phyloP scores from a whole-genome alignment of 1,140 invertebrate genomes.

The Pissodes strobi region DNA sequence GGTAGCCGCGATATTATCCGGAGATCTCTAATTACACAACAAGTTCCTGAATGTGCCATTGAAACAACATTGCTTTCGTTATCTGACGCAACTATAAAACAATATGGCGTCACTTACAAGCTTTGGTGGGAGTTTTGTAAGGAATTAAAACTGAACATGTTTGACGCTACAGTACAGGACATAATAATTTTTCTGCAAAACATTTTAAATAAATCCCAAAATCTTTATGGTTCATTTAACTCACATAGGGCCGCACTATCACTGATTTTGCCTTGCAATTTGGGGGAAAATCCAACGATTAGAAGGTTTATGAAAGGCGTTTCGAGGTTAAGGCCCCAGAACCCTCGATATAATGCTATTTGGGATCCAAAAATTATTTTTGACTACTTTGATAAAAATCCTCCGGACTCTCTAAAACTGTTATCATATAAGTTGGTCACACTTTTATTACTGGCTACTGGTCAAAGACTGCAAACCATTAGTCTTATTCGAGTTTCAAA shows the following conservation, averaged over 20 bases:
- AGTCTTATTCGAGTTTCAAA: too few species aligned
- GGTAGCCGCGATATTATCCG: too few species aligned
- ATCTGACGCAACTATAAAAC: not conserved
- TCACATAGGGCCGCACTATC: not conserved
- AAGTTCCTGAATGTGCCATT: too few species aligned
- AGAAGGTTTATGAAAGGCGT: slow-evolving; percentile 5
- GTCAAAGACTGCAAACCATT: too few species aligned
- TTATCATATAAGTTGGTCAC: too few species aligned
- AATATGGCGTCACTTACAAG: slow-evolving; percentile 1
- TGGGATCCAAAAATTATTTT: too few species aligned
- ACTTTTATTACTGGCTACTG: too few species aligned
- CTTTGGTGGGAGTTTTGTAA: not conserved
- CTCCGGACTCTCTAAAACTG: too few species aligned
- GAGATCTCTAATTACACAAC: too few species aligned
- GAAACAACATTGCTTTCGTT: not conserved
- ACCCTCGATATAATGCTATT: not conserved
- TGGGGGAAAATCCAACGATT: not conserved
- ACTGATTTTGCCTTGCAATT: not conserved
- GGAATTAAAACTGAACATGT: not conserved
- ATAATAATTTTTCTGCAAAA: not conserved
- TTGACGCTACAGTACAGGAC: not conserved
- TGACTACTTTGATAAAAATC: not conserved
- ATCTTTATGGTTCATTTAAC: too few species aligned
- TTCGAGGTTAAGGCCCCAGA: not conserved
- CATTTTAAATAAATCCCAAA: too few species aligned